phyloP scores from a whole-genome alignment of 2,113 vertebrate species.

The Burhinus bistriatus region DNA sequence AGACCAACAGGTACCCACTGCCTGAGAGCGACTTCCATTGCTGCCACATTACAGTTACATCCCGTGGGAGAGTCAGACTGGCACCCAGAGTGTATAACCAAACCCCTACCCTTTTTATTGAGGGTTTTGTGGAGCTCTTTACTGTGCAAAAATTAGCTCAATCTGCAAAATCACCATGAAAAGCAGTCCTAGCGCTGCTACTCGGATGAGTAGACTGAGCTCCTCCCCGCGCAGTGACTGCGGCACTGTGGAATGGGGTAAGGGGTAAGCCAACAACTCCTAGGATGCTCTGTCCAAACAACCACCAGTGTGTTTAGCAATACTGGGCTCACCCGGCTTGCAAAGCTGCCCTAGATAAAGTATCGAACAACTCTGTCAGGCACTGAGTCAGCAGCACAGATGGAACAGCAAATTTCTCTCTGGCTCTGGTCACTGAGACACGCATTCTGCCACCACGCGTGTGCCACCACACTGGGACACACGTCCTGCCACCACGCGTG shows the following conservation, averaged over 20 bases:
- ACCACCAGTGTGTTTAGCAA: not conserved
- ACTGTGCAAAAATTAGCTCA: not conserved
- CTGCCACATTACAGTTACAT: not conserved
- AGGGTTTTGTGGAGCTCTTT: not conserved
- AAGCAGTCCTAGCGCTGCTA: not conserved
- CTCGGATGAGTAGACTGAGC: not conserved
- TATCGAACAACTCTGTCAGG: fast-evolving
- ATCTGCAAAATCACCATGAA: not conserved
- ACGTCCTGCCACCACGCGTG: not conserved
- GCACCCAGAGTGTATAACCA: not conserved
- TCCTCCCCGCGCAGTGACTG: not conserved
- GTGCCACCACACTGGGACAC: not conserved
- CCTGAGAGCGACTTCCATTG: fast-evolving
- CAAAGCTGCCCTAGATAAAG: not conserved
- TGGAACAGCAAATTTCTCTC: not conserved
- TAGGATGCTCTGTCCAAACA: not conserved
- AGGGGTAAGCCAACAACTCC: not conserved
- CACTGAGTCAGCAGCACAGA: conserved; percentile 15
- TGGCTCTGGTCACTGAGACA: not conserved
- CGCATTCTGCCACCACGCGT: fast-evolving
- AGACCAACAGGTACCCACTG: not conserved
- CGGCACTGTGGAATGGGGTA: not conserved
- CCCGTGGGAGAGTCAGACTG: not conserved
- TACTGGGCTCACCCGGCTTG: not conserved
- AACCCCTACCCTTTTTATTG: not conserved